Evolutionary conservation across 2,888 invertebrate genomes (phyloP), one percentile per base, ranked within the genome.

Genomic region (Ganaspis brasiliensis): DNA sequence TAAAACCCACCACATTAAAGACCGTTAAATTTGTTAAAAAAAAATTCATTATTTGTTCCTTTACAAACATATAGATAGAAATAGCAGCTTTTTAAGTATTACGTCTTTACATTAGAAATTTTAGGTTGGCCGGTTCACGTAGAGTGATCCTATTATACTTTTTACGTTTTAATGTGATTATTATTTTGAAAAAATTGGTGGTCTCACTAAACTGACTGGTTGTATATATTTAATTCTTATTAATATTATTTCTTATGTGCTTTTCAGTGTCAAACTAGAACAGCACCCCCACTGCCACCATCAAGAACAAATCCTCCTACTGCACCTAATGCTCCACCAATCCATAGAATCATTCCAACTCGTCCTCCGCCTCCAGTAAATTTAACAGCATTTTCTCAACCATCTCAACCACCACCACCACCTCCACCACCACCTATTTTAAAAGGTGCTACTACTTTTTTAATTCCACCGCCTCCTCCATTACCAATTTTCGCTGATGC

Each of bases 271-370:
- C 91, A 92, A 82, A 84, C 87, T 75, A 87, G 90, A 82, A 88
- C 83, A 74, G 90, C 89, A 45, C 88, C 90, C 31, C 91, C 92
- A 49, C 84, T 91, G 78, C 91, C 91, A 70, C 91, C 92, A 75
- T 84, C 84, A 72, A 86, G 90, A 82, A 85, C 83, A 61, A 85
- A 87, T 82, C 93, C 94, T 35, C 94, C 94, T n/a, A 92, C 94
- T 85, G 93, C 94, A 81, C 91, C 92, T 40, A 86, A 85, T 85
- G 79, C 85, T 81, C 83, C 86, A 35, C 91, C 83, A 31, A 86
- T 88, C 59, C 88, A 89, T 67, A 88, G 89, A 83, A 84, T 89
- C 12, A 84, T 91, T 79, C 92, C 92, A 56, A 88, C 89, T 19
- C 88, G 91, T 77, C 91, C 91, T 45, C 90, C 89, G 21, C 89